Evolutionary conservation across 2,113 vertebrate genomes (phyloP), one percentile per base, ranked within the genome.

Genomic region (Euleptes europaea): DNA sequence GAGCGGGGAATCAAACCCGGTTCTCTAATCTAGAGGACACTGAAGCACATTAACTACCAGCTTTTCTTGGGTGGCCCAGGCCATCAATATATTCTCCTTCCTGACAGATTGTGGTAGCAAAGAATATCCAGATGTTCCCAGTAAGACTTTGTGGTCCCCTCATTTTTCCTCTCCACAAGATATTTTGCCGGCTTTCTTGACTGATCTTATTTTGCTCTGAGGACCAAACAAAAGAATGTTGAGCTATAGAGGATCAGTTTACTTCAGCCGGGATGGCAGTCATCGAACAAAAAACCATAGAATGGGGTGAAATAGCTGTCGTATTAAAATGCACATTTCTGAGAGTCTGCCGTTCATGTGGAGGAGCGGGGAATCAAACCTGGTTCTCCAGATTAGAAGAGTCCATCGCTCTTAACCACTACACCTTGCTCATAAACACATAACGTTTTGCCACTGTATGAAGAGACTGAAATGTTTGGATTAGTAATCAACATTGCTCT

Each of bases 201-300:
- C 8, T 63, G 0, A 0, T 70, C 0, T 82, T 40, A 1, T 80
- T 92, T 89, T 80, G 19, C 54, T 81, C 26, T 71, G 63, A 69
- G 23, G 31, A 13, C 54, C 84, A 92, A 79, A 88, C 63, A 93
- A 89, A 86, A 79, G 70, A 38, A 78, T 82, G 67, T 89, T 88
- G 78, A 70, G 17, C 0, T 92, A 38, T 65, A 75, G 60, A 87
- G 75, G 69, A 67, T 89, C 89, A 85, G 33, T 75, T 13, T 51
- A 44, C 44, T 91, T 81, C 69, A 84, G 42, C 28, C 80, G 10
- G 54, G 83, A 83, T n/a, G 40, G 76, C 88, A 80, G 40, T 26
- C 14, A 82, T 84, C 72, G 80, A 86, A 86, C 83, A 86, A 87
- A 89, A 44, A 69, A 81, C 70, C 54, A 60, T 65, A 65, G 40